A percentile compares a stretch with the other conserved stretches of the same genome.
Evolutionary conservation across 2,113 vertebrate genomes (phyloP).

Genomic region (Zosterops lateralis): DNA sequence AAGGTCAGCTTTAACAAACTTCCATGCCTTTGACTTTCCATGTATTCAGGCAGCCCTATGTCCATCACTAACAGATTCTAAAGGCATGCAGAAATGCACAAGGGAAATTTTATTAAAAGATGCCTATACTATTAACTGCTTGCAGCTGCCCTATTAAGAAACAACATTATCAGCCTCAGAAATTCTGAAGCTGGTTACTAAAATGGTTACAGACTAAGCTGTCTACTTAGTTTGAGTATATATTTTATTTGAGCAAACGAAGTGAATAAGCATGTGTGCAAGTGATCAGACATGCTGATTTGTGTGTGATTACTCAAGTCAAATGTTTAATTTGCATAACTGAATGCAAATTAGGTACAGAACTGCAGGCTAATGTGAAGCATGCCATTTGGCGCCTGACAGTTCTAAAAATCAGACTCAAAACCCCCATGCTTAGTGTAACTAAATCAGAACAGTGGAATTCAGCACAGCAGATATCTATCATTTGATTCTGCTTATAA

Average conservation of each 20-base stretch:
- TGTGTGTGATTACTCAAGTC: constrained; percentile 61
- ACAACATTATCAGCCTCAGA: not conserved
- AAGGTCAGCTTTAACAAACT: constrained; percentile 26
- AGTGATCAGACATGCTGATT: constrained; percentile 58
- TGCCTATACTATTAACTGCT: constrained; percentile 2
- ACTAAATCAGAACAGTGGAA: constrained; percentile 50
- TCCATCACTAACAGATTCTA: not conserved
- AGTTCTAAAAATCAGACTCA: constrained; percentile 55
- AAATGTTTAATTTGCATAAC: constrained; percentile 65
- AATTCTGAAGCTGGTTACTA: not conserved
- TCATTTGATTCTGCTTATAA: constrained; percentile 46
- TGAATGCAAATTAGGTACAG: constrained; percentile 62
- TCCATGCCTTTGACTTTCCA: not conserved
- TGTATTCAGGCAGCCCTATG: not conserved
- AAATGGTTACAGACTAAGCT: constrained; percentile 1
- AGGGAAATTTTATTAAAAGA: constrained; percentile 31
- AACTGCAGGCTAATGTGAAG: constrained; percentile 51
- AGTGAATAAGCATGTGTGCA: constrained; percentile 56
- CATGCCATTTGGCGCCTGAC: constrained; percentile 58
- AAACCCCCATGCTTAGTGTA: constrained; percentile 16
- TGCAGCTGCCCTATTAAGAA: constrained; percentile 8
- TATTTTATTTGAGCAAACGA: constrained; percentile 46
- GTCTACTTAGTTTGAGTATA: not conserved
- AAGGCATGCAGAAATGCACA: not conserved
- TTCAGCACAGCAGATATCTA: constrained; percentile 30